Percentiles rank a stretch among this genome's conserved stretches.
phyloP scores from a whole-genome alignment of 2,888 invertebrate species.

The Achlya flavicornis region DNA sequence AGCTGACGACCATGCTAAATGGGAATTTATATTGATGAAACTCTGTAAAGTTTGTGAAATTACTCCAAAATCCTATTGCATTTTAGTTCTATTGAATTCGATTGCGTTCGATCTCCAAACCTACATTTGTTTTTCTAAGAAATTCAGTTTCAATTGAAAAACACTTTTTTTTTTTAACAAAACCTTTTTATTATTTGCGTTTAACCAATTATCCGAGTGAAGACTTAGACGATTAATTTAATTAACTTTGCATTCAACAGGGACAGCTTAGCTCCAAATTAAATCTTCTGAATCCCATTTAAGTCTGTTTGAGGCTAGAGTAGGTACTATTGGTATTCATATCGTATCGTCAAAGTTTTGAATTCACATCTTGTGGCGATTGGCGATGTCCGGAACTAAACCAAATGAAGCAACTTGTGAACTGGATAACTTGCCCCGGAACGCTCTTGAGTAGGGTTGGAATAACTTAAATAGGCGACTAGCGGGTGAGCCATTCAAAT shows the following conservation, averaged over 20 bases:
- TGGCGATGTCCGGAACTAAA: conserved; percentile 42
- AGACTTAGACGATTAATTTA: neutral
- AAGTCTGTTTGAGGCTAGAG: neutral
- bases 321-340: neutral
- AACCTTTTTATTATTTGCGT: no score
- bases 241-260: no score
- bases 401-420: conserved; percentile 47
- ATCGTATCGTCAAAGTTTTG: conserved; percentile 32
- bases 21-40: conserved; percentile 38
- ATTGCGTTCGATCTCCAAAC: neutral
- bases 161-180: no score
- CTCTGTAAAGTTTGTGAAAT: conserved; percentile 19
- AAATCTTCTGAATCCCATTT: neutral
- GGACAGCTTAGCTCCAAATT: no score
- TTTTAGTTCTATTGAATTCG: neutral
- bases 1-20: conserved; percentile 33
- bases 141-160: neutral
- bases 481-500: conserved; percentile 30
- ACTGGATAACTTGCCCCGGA: conserved; percentile 40
- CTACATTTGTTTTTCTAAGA: neutral
- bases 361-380: conserved; percentile 45
- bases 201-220: neutral
- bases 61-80: conserved; percentile 1
- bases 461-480: conserved; percentile 57
- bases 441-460: conserved; percentile 33